Evolutionary conservation across 1,140 invertebrate genomes (phyloP).

Genomic region (Hetaerina americana): DNA sequence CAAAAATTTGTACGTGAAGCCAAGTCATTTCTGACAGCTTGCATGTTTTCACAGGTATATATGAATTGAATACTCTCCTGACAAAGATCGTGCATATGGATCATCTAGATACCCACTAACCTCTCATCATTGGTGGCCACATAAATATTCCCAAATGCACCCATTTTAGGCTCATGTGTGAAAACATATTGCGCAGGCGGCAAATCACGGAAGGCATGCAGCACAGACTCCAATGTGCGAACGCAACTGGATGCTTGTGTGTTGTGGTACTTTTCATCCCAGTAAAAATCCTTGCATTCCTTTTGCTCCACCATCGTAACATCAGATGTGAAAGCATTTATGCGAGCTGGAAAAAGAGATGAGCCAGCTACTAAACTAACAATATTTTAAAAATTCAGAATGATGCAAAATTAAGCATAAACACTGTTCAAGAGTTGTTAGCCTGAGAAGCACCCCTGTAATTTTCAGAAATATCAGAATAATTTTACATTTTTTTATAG

Average conservation of each 20-base stretch:
- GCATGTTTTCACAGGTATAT: background rate
- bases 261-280: constrained; percentile 21
- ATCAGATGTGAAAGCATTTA: constrained; percentile 22
- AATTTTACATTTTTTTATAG: too few species aligned
- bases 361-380: constrained; percentile 4
- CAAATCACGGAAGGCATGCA: constrained; percentile 22
- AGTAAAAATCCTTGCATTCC: constrained; percentile 23
- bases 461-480: too few species aligned
- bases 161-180: constrained; percentile 27
- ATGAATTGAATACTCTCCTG: background rate
- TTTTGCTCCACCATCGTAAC: constrained; percentile 29
- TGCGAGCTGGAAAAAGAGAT: constrained; percentile 26
- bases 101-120: background rate
- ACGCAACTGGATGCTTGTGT: constrained; percentile 12
- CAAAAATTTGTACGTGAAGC: background rate
- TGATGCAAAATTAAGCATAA: too few species aligned
- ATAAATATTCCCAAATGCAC: constrained; percentile 27
- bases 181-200: constrained; percentile 30
- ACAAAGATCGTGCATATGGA: too few species aligned
- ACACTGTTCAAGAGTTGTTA: too few species aligned
- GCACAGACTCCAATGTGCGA: constrained; percentile 27
- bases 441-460: too few species aligned
- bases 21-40: background rate
- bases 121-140: constrained; percentile 16
- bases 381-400: too few species aligned